phyloP scores from a whole-genome alignment of 2,888 invertebrate genomes.

The Drosophila borealis region DNA sequence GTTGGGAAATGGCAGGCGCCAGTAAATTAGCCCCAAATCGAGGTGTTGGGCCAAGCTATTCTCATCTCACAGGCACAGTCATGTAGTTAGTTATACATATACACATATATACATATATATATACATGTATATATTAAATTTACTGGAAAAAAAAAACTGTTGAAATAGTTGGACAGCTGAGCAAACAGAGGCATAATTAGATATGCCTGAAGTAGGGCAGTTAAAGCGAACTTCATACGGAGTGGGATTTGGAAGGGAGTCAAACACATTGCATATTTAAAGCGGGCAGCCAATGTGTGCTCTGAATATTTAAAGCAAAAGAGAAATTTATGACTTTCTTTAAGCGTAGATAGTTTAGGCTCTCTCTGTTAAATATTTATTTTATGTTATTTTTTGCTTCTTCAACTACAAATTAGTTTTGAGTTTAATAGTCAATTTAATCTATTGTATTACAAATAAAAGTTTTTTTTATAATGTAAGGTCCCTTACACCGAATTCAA shows the following conservation, averaged over 20 bases:
- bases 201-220: conserved; percentile 14
- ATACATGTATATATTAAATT: conserved; percentile 14
- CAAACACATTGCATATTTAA: conserved; percentile 19
- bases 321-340: not conserved
- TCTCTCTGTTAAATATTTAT: conserved; percentile 4
- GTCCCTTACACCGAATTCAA: too few species aligned
- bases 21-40: conserved; percentile 41
- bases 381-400: not conserved
- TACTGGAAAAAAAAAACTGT: conserved; percentile 5
- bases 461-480: too few species aligned
- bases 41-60: conserved; percentile 38
- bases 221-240: not conserved
- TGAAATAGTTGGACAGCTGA: conserved; percentile 15
- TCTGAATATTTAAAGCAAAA: conserved; percentile 1
- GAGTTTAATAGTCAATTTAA: not conserved
- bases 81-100: conserved; percentile 1
- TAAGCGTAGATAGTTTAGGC: not conserved
- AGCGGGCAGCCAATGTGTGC: conserved; percentile 3
- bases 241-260: not conserved
- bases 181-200: conserved; percentile 36
- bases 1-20: conserved; percentile 55
- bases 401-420: not conserved
- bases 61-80: conserved; percentile 18
- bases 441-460: not conserved
- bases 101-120: conserved; percentile 12